Evolutionary conservation across 2,888 invertebrate species (phyloP).

Genomic region (Fragum fragum): DNA sequence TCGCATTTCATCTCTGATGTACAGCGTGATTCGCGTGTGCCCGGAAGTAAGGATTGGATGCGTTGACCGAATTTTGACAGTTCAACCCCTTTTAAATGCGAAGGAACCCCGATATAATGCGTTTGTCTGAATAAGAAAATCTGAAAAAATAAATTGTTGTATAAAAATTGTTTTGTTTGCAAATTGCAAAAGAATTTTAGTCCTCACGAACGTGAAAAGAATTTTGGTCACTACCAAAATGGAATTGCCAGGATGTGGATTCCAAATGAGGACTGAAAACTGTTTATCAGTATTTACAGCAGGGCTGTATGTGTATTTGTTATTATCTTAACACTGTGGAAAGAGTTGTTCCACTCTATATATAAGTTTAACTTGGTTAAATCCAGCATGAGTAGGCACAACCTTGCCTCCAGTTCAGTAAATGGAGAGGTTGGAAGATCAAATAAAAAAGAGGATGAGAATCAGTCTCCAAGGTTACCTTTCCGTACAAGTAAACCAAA

Average conservation of each 20-base stretch:
- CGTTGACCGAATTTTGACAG: conserved; percentile 37
- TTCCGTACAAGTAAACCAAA: conserved; percentile 26
- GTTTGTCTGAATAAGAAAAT: too few relatives aligned
- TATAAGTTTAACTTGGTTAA: not conserved
- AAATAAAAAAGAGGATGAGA: conserved; percentile 53
- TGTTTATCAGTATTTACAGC: not conserved
- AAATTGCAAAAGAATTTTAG: too few relatives aligned
- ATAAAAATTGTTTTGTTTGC: too few relatives aligned
- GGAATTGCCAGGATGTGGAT: not conserved
- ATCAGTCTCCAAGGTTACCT: conserved; percentile 48
- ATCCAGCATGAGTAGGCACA: conserved; percentile 58
- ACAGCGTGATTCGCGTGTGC: not conserved
- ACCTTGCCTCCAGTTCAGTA: conserved; percentile 49
- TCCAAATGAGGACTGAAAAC: not conserved
- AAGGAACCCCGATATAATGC: too few relatives aligned
- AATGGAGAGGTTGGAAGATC: conserved; percentile 70
- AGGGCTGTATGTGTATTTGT: conserved; percentile 13
- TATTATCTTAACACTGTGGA: conserved; percentile 17
- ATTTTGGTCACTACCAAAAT: not conserved
- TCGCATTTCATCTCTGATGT: not conserved
- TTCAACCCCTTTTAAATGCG: not conserved
- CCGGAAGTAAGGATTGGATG: conserved; percentile 22
- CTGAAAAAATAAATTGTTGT: too few relatives aligned
- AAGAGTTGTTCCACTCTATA: conserved; percentile 11
- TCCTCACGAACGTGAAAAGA: too few relatives aligned